These are phyloP conservation scores for Coluber constrictor DNA, from an alignment of 2,797 vertebrate species.

Conservation along the genomic window DNA sequence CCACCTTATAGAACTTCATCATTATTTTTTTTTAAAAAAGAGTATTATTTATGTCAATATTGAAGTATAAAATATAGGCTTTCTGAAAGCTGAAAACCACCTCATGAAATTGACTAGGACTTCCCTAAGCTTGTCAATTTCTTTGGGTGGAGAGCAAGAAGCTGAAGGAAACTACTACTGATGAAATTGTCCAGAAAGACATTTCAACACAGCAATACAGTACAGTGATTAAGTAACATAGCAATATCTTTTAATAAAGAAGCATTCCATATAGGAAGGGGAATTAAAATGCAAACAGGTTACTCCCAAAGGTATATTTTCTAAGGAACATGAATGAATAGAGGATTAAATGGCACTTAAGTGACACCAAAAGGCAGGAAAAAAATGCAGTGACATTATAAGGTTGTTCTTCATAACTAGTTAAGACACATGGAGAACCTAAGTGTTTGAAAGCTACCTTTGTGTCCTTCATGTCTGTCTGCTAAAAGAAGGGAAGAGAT, in stretches of 20 bases:
- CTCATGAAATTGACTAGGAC: neutral
- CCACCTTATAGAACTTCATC: neutral
- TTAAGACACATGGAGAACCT: neutral
- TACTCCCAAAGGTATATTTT: neutral
- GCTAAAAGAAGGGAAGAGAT: neutral
- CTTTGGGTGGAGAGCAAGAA: neutral
- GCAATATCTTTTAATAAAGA: neutral
- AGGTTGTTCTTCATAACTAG: neutral
- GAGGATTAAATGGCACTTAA: neutral
- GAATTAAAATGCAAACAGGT: neutral
- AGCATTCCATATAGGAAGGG: neutral
- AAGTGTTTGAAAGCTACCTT: neutral
- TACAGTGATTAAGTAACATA: neutral
- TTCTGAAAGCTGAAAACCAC: neutral
- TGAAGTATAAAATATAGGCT: neutral
- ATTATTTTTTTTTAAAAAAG: neutral
- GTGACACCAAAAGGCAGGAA: neutral
- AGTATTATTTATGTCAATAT: neutral
- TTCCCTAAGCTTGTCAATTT: neutral
- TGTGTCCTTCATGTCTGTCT: neutral
- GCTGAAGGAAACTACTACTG: neutral
- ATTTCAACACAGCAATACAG: neutral
- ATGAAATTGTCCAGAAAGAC: neutral
- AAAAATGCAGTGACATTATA: neutral
- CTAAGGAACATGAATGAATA: neutral